Evolutionary conservation across 2,797 vertebrate species (phyloP).

Genomic region (Phataginus tricuspis): DNA sequence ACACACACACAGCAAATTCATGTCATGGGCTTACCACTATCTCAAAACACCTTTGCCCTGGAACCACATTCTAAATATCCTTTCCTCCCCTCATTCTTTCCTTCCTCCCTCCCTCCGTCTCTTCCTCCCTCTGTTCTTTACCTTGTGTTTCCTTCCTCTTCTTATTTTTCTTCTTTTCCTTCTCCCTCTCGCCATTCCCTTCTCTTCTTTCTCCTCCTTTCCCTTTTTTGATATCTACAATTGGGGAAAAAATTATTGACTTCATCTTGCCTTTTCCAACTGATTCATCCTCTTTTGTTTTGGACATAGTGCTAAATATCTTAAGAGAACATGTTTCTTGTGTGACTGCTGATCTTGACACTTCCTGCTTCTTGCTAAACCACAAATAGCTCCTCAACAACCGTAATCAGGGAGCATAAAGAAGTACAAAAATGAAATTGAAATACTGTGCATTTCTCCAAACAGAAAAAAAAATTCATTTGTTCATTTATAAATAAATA

Average conservation of each 20-base stretch:
- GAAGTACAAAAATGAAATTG: background rate
- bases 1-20: background rate
- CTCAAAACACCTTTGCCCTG: background rate
- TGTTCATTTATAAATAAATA: background rate
- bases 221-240: background rate
- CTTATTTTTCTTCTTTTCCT: background rate
- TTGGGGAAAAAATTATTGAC: background rate
- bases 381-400: background rate
- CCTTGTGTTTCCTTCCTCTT: background rate
- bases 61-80: background rate
- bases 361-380: constrained; percentile 3
- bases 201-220: background rate
- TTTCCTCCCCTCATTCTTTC: background rate
- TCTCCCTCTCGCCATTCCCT: background rate
- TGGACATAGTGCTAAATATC: background rate
- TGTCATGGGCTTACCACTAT: background rate
- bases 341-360: background rate
- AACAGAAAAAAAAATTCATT: background rate
- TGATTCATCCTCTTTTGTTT: background rate
- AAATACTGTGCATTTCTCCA: background rate
- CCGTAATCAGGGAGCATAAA: background rate
- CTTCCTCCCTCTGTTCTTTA: background rate
- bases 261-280: background rate
- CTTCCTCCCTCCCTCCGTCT: too few species aligned
- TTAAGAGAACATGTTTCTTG: constrained; percentile 23